phyloP scores from a whole-genome alignment of 2,888 invertebrate species.

The Timema podura region DNA sequence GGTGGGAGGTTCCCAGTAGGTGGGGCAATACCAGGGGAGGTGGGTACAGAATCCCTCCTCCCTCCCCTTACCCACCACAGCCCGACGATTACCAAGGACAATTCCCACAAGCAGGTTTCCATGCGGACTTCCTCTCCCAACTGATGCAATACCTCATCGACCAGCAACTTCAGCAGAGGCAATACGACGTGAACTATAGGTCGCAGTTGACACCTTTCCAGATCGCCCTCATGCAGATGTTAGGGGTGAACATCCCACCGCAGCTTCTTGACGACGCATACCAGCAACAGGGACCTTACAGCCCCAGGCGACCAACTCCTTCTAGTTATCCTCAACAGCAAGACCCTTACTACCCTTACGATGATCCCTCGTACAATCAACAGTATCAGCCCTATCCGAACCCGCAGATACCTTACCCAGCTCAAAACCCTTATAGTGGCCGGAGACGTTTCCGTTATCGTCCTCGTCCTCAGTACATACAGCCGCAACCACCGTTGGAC shows the following conservation, averaged over 20 bases:
- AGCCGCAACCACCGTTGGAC: background rate
- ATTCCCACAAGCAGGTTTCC: background rate
- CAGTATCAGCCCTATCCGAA: background rate
- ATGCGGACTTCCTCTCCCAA: background rate
- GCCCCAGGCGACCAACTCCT: conserved; percentile 13
- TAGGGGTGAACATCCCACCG: conserved; percentile 27
- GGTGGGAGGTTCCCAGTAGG: too few relatives aligned
- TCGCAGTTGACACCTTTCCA: conserved; percentile 24
- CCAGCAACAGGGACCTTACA: conserved; percentile 10
- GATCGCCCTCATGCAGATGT: conserved; percentile 26
- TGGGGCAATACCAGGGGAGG: too few relatives aligned
- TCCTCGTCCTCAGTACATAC: conserved; percentile 15
- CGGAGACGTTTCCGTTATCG: conserved; percentile 20
- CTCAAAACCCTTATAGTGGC: conserved; percentile 18
- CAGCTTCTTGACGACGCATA: conserved; percentile 23
- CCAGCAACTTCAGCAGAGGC: conserved; percentile 11
- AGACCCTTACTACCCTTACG: conserved; percentile 8
- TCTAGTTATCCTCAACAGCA: conserved; percentile 12
- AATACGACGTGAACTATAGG: background rate
- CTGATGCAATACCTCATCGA: background rate
- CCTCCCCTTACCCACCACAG: too few relatives aligned
- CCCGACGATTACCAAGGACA: too few relatives aligned
- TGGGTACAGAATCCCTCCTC: too few relatives aligned
- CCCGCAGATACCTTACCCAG: background rate
- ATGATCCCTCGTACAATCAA: background rate